phyloP scores from a whole-genome alignment of 2,888 invertebrate species.

The Ochlodes sylvanus region DNA sequence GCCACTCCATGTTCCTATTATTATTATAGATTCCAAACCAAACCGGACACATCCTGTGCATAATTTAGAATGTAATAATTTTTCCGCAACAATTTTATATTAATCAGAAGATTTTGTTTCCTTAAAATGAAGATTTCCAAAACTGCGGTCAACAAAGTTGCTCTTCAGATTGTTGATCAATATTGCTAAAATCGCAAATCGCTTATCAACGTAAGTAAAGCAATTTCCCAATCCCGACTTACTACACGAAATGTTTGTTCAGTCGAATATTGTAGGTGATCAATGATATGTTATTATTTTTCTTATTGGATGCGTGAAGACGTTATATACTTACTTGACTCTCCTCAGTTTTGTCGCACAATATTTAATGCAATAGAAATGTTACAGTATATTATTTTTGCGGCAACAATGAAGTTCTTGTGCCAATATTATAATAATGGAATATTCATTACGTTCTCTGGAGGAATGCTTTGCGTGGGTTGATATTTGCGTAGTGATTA shows the following conservation, averaged over 20 bases:
- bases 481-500: constrained; percentile 9
- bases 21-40: too few relatives aligned
- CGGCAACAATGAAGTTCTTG: not conserved
- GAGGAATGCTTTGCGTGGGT: not conserved
- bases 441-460: constrained; percentile 8
- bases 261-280: constrained; percentile 33
- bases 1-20: too few relatives aligned
- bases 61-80: too few relatives aligned
- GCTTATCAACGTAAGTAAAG: not conserved
- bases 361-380: constrained; percentile 25
- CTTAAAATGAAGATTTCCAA: too few relatives aligned
- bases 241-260: constrained; percentile 28
- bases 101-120: too few relatives aligned
- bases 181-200: not conserved
- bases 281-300: constrained; percentile 36
- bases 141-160: too few relatives aligned
- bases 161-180: too few relatives aligned
- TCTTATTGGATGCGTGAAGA: constrained; percentile 32
- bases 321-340: constrained; percentile 23
- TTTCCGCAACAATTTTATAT: too few relatives aligned
- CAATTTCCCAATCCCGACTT: not conserved
- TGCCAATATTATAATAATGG: constrained; percentile 8
- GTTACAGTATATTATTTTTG: constrained; percentile 5
- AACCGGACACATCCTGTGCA: too few relatives aligned
- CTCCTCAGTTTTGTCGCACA: constrained; percentile 11